phyloP scores from a whole-genome alignment of 2,888 invertebrate species.

The Polyploca ridens region DNA sequence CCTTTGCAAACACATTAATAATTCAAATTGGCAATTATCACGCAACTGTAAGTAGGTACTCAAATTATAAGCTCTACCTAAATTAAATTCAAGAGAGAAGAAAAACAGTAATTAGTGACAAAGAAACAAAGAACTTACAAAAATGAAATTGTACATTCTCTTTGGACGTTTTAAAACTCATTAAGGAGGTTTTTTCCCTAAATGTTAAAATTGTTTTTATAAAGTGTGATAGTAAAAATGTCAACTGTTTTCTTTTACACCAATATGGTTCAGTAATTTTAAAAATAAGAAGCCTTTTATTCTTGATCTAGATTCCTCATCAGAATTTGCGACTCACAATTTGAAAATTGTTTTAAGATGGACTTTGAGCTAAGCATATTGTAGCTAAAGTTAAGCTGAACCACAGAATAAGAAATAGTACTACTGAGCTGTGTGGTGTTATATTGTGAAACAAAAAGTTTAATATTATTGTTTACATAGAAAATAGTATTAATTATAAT shows the following conservation, averaged over 20 bases:
- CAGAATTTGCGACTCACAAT: no score
- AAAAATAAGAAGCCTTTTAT: no score
- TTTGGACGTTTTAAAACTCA: conserved; percentile 4
- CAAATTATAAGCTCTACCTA: neutral
- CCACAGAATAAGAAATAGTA: no score
- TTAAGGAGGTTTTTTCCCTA: neutral
- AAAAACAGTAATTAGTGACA: conserved; percentile 8
- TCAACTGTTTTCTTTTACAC: neutral
- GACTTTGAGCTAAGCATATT: no score
- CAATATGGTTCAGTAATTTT: no score
- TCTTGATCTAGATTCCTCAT: no score
- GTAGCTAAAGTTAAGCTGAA: no score
- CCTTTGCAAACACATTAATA: conserved; percentile 23
- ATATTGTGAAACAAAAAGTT: no score
- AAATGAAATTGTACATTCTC: conserved; percentile 7
- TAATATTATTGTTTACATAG: no score
- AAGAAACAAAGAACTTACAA: conserved; percentile 8
- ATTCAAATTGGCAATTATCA: conserved; percentile 29
- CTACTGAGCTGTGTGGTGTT: no score
- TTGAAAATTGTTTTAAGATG: no score
- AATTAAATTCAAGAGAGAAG: neutral
- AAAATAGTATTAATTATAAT: no score
- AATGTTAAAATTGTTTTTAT: neutral
- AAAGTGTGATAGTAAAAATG: neutral
- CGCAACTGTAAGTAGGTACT: conserved; percentile 14